phyloP scores from a whole-genome alignment of 2,888 invertebrate genomes.

The Synergus itoensis region DNA sequence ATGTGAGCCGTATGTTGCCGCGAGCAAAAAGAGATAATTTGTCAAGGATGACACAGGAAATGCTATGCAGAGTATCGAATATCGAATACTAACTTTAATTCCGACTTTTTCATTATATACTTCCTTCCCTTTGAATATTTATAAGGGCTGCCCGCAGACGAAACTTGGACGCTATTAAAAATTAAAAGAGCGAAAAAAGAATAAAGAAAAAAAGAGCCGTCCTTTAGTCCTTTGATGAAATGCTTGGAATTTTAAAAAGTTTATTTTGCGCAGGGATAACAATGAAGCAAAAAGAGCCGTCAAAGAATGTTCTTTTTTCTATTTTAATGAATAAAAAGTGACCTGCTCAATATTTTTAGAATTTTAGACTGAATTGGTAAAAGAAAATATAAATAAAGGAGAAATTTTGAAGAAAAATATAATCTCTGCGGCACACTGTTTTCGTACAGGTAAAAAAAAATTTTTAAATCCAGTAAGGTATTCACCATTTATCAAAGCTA shows the following conservation, averaged over 20 bases:
- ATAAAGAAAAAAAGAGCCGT: not conserved
- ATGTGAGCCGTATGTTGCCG: not conserved
- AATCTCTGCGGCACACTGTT: not conserved
- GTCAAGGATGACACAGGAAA: not conserved
- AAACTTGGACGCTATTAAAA: constrained; percentile 19
- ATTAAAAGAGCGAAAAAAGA: not conserved
- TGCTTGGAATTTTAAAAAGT: constrained; percentile 9
- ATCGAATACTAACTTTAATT: constrained; percentile 4
- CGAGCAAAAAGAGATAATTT: not conserved
- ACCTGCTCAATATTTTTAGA: not conserved
- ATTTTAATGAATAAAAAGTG: not conserved
- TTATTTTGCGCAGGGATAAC: constrained; percentile 11
- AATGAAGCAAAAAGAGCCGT: constrained; percentile 6
- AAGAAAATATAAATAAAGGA: not conserved
- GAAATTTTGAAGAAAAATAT: not conserved
- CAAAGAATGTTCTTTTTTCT: not conserved
- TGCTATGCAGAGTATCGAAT: not conserved
- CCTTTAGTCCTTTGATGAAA: constrained; percentile 14
- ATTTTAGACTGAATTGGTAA: not conserved
- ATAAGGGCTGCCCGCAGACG: not conserved
- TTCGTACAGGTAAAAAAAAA: not conserved
- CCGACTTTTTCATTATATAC: not conserved
- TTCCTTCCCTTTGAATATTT: constrained; percentile 11
- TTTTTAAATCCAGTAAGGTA: not conserved
- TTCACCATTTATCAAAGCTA: not conserved